Percentiles rank a stretch among this genome's conserved stretches.
These are phyloP conservation scores for Brachionus sp. DNA, from an alignment of 1,140 invertebrate species.

Conservation along the genomic window DNA sequence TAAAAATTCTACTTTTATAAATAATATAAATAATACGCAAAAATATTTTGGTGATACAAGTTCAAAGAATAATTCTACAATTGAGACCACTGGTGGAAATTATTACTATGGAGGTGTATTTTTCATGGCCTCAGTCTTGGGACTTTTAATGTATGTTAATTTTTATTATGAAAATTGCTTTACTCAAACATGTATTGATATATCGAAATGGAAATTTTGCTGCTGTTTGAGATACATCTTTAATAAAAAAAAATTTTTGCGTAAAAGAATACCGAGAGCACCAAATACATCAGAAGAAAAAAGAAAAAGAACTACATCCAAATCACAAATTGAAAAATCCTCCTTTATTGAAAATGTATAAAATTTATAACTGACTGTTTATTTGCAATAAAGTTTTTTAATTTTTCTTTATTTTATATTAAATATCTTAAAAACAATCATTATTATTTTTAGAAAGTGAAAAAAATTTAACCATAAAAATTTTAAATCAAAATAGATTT, in stretches of 20 bases:
- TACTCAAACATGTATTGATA: not conserved
- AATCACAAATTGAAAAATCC: not conserved
- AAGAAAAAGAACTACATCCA: not conserved
- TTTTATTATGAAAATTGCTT: slow-evolving; percentile 37
- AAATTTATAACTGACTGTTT: not conserved
- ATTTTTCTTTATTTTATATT: no score
- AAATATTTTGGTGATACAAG: not conserved
- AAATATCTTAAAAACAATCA: no score
- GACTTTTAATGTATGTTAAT: slow-evolving; percentile 35
- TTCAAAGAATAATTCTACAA: not conserved
- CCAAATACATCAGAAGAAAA: not conserved
- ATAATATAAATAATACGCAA: not conserved
- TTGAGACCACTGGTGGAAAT: not conserved
- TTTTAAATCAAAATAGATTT: no score
- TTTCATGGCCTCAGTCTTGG: slow-evolving; percentile 23
- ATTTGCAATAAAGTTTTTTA: no score
- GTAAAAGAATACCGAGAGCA: not conserved
- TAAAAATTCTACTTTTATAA: not conserved
- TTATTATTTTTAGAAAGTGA: no score
- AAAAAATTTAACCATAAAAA: no score
- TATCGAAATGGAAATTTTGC: not conserved
- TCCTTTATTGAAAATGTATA: not conserved
- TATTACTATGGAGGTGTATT: slow-evolving; percentile 31
- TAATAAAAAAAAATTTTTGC: not conserved
- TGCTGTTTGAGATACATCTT: not conserved